Evolutionary conservation across 2,888 invertebrate genomes (phyloP).

Genomic region (Lochmaea crataegi): DNA sequence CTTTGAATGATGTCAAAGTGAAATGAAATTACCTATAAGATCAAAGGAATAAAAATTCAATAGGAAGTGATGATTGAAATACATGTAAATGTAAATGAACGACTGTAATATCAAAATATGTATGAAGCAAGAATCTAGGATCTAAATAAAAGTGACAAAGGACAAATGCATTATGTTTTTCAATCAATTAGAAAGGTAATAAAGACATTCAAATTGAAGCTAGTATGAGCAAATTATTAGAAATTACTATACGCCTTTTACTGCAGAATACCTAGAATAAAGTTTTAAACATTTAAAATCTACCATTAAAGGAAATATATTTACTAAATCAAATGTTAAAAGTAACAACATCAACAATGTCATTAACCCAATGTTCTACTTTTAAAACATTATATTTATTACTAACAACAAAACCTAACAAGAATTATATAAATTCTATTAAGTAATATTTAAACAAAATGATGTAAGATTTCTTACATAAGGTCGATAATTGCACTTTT

Average conservation of each 20-base stretch:
- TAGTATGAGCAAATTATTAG: background rate
- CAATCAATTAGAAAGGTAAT: background rate
- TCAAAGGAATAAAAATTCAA: no score
- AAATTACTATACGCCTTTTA: no score
- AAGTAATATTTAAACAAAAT: background rate
- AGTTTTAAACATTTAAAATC: background rate
- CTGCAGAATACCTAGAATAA: no score
- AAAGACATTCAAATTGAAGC: background rate
- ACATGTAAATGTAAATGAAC: no score
- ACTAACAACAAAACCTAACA: conserved; percentile 3
- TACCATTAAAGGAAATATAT: background rate
- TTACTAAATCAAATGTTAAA: background rate
- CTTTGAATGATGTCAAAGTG: no score
- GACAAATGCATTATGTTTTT: background rate
- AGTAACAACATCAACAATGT: background rate
- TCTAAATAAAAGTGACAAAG: no score
- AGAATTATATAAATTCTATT: background rate
- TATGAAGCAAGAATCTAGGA: no score
- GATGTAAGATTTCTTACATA: no score
- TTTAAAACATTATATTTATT: background rate
- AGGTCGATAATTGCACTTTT: background rate
- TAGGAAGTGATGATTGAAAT: no score
- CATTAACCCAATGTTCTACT: background rate
- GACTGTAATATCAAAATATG: no score
- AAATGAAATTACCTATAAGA: no score